Percentiles rank a stretch among this genome's conserved stretches.
Conservation (phyloP, 2,113 vertebrate species). For the Euleptes europaea region DNA sequence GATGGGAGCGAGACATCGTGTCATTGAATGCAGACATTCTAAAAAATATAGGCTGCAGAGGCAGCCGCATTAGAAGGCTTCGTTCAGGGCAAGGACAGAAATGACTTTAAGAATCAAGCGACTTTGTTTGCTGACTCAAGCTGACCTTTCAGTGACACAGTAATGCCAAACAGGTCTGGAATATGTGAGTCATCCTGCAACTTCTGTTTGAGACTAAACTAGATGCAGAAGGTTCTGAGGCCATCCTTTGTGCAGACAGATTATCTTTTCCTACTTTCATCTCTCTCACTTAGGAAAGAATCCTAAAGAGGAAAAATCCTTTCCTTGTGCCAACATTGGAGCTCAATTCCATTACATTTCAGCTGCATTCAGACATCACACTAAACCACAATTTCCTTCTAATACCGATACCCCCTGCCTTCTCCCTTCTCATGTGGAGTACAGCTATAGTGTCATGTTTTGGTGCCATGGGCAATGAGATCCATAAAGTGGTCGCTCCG, state of each 20-base stretch:
- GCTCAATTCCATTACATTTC: neutral
- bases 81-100: constrained; percentile 11
- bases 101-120: constrained; percentile 38
- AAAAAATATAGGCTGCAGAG: constrained; percentile 12
- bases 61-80: constrained; percentile 29
- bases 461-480: neutral
- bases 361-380: neutral
- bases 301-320: neutral
- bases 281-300: neutral
- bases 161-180: constrained; percentile 44
- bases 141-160: constrained; percentile 24
- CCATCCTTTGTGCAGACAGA: neutral
- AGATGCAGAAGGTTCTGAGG: neutral
- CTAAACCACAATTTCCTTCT: too few relatives aligned
- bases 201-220: constrained; percentile 43
- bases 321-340: neutral
- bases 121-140: constrained; percentile 45
- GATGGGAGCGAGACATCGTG: constrained; percentile 62
- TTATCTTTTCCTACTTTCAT: neutral
- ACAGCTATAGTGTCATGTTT: neutral
- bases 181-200: constrained; percentile 33
- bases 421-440: too few relatives aligned
- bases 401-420: too few relatives aligned
- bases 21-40: constrained; percentile 64
- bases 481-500: neutral